A percentile compares a stretch with the other conserved stretches of the same genome.
These are phyloP conservation scores for Cryptoprocta ferox DNA, from an alignment of 2,797 vertebrate genomes.

Conservation along the genomic window DNA sequence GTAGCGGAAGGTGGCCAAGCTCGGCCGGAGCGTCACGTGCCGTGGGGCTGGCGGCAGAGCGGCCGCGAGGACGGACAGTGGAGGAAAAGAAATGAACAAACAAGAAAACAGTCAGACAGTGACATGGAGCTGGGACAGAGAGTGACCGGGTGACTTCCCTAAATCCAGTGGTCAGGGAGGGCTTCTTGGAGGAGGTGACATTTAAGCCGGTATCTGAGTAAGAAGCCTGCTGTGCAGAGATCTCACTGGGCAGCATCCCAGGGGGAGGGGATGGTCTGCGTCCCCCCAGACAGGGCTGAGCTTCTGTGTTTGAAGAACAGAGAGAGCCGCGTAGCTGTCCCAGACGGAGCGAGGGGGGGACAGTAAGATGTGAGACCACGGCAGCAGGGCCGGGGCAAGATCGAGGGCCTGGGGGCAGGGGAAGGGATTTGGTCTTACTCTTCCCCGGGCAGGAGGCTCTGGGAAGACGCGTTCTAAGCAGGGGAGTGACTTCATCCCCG, in stretches of 20 bases:
- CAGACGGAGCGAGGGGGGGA: not conserved
- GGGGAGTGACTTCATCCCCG: not conserved
- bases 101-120: not conserved
- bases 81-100: not conserved
- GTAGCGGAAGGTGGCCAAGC: not conserved
- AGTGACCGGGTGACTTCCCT: not conserved
- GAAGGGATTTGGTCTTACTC: not conserved
- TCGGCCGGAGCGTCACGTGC: fast-evolving
- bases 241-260: not conserved
- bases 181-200: not conserved
- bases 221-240: not conserved
- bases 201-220: not conserved
- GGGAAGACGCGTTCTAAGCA: not conserved
- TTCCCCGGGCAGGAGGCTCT: not conserved
- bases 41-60: not conserved
- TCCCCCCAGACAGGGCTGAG: not conserved
- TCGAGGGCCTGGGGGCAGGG: not conserved
- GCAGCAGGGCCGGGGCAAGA: not conserved
- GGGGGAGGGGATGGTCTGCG: not conserved
- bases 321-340: not conserved
- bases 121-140: not conserved
- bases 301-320: not conserved
- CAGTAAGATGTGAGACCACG: not conserved
- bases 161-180: not conserved
- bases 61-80: not conserved